phyloP scores from a whole-genome alignment of 2,888 invertebrate species.

The Cybosia mesomella region DNA sequence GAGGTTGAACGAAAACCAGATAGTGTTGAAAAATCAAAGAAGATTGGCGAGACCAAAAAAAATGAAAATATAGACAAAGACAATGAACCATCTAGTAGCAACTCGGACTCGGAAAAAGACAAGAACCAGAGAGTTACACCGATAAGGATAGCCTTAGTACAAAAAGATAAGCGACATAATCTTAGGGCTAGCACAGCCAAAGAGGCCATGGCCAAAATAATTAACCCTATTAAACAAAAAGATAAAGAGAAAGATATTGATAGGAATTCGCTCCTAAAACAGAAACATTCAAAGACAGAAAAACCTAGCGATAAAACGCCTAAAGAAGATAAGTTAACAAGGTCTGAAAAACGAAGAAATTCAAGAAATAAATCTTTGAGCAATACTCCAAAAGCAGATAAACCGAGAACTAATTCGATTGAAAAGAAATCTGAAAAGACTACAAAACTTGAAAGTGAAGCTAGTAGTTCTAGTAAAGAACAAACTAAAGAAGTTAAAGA shows the following conservation, averaged over 20 bases:
- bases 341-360: slow-evolving; percentile 58
- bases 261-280: slow-evolving; percentile 38
- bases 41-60: slow-evolving; percentile 25
- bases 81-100: slow-evolving; percentile 48
- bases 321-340: slow-evolving; percentile 51
- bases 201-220: slow-evolving; percentile 45
- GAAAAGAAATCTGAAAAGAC: slow-evolving; percentile 49
- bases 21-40: slow-evolving; percentile 31
- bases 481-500: slow-evolving; percentile 52
- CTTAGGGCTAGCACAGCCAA: slow-evolving; percentile 49
- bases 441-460: slow-evolving; percentile 24
- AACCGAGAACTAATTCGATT: slow-evolving; percentile 27
- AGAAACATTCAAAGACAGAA: slow-evolving; percentile 41
- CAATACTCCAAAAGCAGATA: slow-evolving; percentile 48
- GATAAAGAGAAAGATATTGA: slow-evolving; percentile 37
- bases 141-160: slow-evolving; percentile 60
- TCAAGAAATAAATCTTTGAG: slow-evolving; percentile 64
- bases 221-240: slow-evolving; percentile 39
- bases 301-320: slow-evolving; percentile 48
- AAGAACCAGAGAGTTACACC: slow-evolving; percentile 56
- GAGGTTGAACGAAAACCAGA: slow-evolving; percentile 30
- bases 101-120: slow-evolving; percentile 43
- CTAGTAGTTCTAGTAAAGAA: slow-evolving; percentile 44
- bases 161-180: slow-evolving; percentile 53
- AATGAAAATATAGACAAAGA: slow-evolving; percentile 38